Conservation (phyloP, 2,113 vertebrate genomes). For the Pelvicachromis taeniatus region DNA sequence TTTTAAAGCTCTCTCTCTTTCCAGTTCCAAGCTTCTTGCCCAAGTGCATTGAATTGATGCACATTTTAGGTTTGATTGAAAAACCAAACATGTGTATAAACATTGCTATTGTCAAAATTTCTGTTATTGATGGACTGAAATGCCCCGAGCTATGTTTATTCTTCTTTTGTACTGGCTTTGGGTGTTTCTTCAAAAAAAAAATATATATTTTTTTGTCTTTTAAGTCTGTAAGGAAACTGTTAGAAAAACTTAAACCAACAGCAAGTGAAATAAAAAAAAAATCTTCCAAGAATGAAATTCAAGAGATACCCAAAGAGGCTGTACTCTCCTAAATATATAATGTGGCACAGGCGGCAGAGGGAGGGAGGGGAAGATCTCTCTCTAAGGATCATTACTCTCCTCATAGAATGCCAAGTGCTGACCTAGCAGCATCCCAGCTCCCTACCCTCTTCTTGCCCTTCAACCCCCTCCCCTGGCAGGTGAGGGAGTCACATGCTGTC, state of each 20-base stretch:
- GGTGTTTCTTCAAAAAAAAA: neutral
- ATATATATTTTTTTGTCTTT: neutral
- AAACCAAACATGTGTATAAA: neutral
- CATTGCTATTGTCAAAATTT: neutral
- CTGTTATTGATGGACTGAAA: neutral
- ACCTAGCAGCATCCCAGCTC: conserved; percentile 50
- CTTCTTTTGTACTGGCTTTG: neutral
- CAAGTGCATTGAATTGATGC: neutral
- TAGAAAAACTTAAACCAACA: neutral
- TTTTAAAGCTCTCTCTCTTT: neutral
- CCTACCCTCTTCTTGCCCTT: conserved; percentile 49
- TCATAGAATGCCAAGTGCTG: conserved; percentile 60
- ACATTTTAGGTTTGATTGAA: neutral
- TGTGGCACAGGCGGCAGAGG: conserved; percentile 22
- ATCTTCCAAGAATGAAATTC: neutral
- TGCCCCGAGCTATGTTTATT: neutral
- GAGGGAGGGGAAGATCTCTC: conserved; percentile 17
- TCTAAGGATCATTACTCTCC: conserved; percentile 63
- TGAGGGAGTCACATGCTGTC: conserved; percentile 35
- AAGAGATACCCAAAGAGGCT: neutral
- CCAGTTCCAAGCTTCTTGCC: neutral
- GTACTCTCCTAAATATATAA: conserved; percentile 19
- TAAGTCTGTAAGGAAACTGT: neutral
- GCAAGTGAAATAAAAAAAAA: neutral
- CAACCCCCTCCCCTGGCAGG: conserved; percentile 46